Conservation (phyloP, 2,888 invertebrate species). For the Dioctria linearis region DNA sequence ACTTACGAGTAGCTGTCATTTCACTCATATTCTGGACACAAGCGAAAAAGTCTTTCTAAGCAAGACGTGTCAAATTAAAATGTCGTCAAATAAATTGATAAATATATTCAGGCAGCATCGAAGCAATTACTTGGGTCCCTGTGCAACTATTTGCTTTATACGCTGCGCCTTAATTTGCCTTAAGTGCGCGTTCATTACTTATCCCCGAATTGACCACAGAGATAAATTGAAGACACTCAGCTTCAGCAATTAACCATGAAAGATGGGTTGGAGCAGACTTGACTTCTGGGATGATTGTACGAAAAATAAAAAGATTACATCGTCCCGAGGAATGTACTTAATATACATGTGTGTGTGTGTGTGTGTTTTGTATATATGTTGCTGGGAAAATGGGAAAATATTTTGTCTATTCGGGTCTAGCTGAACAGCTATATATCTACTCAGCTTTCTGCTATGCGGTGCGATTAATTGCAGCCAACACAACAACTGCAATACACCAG, state of each 20-base stretch:
- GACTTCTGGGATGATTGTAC: slow-evolving; percentile 18
- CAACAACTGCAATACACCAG: neutral
- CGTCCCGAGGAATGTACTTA: slow-evolving; percentile 5
- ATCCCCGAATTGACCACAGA: slow-evolving; percentile 36
- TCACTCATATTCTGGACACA: too few relatives aligned
- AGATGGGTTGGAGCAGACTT: slow-evolving; percentile 6
- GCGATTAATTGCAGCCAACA: slow-evolving; percentile 34
- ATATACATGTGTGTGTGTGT: too few relatives aligned
- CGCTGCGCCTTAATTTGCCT: slow-evolving; percentile 42
- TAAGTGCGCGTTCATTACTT: slow-evolving; percentile 47
- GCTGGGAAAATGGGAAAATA: slow-evolving; percentile 21
- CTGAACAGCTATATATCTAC: neutral
- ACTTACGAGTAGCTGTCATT: too few relatives aligned
- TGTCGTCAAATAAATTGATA: slow-evolving; percentile 40
- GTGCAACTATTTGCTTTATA: slow-evolving; percentile 13
- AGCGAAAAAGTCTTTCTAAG: neutral
- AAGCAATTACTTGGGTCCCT: slow-evolving; percentile 27
- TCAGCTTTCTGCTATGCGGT: slow-evolving; percentile 5
- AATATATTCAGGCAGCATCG: slow-evolving; percentile 35
- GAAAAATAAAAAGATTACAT: slow-evolving; percentile 35
- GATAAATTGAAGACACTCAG: slow-evolving; percentile 44
- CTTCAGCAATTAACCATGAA: slow-evolving; percentile 40
- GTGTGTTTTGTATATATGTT: neutral
- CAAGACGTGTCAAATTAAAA: slow-evolving; percentile 40
- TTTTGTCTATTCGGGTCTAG: slow-evolving; percentile 37